Evolutionary conservation across 2,797 vertebrate species (phyloP), one percentile per base, ranked within the genome.

Genomic region (Psittacula derbiana): DNA sequence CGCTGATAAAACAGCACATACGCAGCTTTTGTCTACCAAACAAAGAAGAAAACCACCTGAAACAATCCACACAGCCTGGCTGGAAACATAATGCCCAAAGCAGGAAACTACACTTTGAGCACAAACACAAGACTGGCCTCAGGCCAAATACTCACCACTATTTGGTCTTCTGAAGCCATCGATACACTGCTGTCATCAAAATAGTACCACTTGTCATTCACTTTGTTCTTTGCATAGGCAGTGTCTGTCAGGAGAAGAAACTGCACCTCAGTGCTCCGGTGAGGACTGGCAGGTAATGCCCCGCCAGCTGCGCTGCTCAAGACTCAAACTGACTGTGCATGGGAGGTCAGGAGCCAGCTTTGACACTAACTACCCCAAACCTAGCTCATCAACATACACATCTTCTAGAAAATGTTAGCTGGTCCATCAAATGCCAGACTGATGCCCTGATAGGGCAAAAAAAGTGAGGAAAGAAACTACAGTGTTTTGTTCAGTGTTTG

Each of bases 101-200:
- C 40, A 73, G 36, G 43, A 38, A 81, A 41, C 21, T 10, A 52
- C 30, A 13, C 31, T 31, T 60, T 20, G 30, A 44, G 55, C 50
- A 79, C 24, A 43, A 62, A 71, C 18, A 67, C 38, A 10, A 8
- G 5, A 71, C 24, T 10, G 58, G 47, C 38, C 58, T 79, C 62
- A 60, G 66, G 30, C 28, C 80, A 57, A 88, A 61, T 46, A 98
- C 99, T 98, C 96, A 99, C 99, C 98, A 99, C 99, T 96, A 99
- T 99, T 98, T 99, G 99, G 97, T 99, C 99, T 97, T 99, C 99
- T 55, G 99, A 98, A 88, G 99, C 99, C 88, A 98, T 96, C 0
- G 99, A 99, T 49, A 99, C 99, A 0, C 98, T 99, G 97, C 98
- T 99, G 95, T 99, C 99, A 8, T 99, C 99, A 38, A 99, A 99